A percentile compares a stretch with the other conserved stretches of the same genome.
Evolutionary conservation across 2,888 invertebrate genomes (phyloP).

Genomic region (Elysia crispata): DNA sequence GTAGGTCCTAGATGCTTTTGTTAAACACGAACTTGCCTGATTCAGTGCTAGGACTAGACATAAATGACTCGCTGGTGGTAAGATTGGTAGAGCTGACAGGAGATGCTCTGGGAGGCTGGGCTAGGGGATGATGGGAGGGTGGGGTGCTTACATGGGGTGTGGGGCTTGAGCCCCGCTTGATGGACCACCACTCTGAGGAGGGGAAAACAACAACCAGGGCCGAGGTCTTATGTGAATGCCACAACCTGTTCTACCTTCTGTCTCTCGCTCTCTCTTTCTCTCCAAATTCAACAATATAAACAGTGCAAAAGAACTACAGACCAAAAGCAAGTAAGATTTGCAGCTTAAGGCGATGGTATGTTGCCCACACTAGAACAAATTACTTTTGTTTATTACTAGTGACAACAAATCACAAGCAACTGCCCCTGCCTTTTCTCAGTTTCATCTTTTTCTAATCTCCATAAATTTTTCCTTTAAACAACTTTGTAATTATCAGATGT

Average conservation of each 20-base stretch:
- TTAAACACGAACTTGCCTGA: constrained; percentile 64
- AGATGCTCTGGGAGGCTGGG: constrained; percentile 51
- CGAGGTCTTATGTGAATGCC: background rate
- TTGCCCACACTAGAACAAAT: no score
- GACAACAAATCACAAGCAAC: no score
- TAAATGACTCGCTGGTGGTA: constrained; percentile 51
- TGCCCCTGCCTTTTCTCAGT: no score
- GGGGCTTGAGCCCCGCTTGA: constrained; percentile 48
- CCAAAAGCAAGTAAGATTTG: no score
- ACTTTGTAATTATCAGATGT: no score
- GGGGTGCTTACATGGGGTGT: constrained; percentile 27
- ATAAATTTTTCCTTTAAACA: no score
- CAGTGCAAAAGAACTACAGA: no score
- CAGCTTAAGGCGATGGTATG: no score
- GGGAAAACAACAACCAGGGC: constrained; percentile 14
- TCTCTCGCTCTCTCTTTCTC: no score
- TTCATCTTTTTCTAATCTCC: no score
- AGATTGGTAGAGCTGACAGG: constrained; percentile 52
- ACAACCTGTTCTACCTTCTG: background rate
- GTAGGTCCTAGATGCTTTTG: background rate
- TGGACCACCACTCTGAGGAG: constrained; percentile 51
- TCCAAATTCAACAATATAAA: no score
- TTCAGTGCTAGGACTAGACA: constrained; percentile 62
- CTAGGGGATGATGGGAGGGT: constrained; percentile 47
- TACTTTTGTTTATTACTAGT: no score